Conservation (phyloP, 2,797 vertebrate species). For the Enteromius radiatus region DNA sequence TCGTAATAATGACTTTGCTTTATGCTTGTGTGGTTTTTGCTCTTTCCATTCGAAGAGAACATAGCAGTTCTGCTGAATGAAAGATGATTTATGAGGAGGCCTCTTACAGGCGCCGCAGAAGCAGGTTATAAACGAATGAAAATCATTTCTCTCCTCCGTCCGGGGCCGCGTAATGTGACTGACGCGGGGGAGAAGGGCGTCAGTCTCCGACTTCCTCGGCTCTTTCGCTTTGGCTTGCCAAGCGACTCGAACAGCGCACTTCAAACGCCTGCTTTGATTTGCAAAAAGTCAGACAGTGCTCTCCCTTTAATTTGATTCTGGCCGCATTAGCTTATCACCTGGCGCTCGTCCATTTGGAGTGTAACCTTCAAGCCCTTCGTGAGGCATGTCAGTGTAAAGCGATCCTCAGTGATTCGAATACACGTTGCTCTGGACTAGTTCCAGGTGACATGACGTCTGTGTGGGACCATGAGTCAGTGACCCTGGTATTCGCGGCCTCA, state of each 20-base stretch:
- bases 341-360: slow-evolving; percentile 20
- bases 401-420: slow-evolving; percentile 62
- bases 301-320: slow-evolving; percentile 35
- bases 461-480: slow-evolving; percentile 50
- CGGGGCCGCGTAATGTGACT: not conserved
- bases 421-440: slow-evolving; percentile 66
- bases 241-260: slow-evolving; percentile 21
- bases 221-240: not conserved
- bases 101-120: slow-evolving; percentile 32
- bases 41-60: not conserved
- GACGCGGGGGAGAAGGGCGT: slow-evolving; percentile 15
- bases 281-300: slow-evolving; percentile 8
- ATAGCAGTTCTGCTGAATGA: not conserved
- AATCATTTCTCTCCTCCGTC: not conserved
- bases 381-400: slow-evolving; percentile 62
- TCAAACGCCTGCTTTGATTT: slow-evolving; percentile 38
- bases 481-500: slow-evolving; percentile 38
- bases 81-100: slow-evolving; percentile 25
- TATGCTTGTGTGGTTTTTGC: not conserved
- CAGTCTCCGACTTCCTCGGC: slow-evolving; percentile 3
- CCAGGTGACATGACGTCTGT: slow-evolving; percentile 74
- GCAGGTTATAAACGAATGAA: slow-evolving; percentile 28
- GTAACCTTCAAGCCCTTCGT: slow-evolving; percentile 45
- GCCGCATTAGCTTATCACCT: slow-evolving; percentile 21
- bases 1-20: not conserved